Evolutionary conservation across 2,113 vertebrate species (phyloP).

Genomic region (Spizaetus ornatus): DNA sequence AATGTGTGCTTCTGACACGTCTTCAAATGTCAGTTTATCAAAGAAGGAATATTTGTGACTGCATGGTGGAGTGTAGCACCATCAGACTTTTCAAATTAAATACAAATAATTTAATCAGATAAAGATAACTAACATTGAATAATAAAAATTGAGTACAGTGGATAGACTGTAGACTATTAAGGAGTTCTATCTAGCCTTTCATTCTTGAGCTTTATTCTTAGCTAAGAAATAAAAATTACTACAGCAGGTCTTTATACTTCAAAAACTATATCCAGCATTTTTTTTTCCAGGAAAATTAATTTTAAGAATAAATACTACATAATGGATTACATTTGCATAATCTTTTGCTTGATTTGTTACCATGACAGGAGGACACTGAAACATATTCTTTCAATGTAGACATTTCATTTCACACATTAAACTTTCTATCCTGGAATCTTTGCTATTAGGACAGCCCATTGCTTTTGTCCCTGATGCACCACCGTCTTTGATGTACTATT

Average conservation of each 20-base stretch:
- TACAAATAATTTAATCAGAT: background rate
- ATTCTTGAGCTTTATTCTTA: background rate
- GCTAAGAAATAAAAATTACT: background rate
- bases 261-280: background rate
- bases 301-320: background rate
- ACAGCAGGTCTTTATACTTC: background rate
- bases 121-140: background rate
- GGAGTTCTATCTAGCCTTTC: background rate
- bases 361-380: background rate
- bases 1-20: background rate
- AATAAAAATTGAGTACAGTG: background rate
- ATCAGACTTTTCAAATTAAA: background rate
- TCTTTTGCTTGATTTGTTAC: background rate
- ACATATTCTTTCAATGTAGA: background rate
- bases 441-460: background rate
- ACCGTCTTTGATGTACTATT: background rate
- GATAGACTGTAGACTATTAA: background rate
- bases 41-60: background rate
- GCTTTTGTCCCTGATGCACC: background rate
- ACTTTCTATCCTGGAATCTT: background rate
- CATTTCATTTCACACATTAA: background rate
- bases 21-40: background rate
- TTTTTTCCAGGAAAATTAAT: background rate
- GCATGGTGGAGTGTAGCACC: background rate
- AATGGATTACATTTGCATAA: background rate